A percentile compares a stretch with the other conserved stretches of the same genome.
Evolutionary conservation across 2,113 vertebrate genomes (phyloP).

Genomic region (Oxyura jamaicensis): DNA sequence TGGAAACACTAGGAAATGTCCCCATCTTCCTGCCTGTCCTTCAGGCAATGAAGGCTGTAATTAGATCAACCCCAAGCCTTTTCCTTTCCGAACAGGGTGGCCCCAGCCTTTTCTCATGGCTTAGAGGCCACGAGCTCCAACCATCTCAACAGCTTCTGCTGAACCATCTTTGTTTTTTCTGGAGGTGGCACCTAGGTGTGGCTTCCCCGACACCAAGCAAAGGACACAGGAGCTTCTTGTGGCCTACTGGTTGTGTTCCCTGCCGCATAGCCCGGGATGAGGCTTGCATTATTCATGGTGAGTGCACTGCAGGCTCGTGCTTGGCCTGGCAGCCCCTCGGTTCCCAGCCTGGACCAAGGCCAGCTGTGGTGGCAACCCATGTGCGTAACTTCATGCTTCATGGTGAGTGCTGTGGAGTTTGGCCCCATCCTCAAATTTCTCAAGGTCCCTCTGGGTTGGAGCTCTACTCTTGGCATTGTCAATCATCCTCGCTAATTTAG

Average conservation of each 20-base stretch:
- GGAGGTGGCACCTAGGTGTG: background rate
- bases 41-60: background rate
- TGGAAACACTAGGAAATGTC: fast-evolving
- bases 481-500: background rate
- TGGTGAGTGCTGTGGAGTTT: background rate
- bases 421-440: background rate
- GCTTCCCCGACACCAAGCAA: background rate
- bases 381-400: background rate
- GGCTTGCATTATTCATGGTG: background rate
- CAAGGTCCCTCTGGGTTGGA: background rate
- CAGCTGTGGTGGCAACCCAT: background rate
- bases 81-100: background rate
- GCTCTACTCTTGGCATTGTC: background rate
- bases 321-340: background rate
- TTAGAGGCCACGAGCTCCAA: background rate
- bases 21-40: background rate
- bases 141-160: background rate
- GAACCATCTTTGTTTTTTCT: background rate
- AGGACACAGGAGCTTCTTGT: background rate
- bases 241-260: background rate
- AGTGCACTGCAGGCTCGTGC: background rate
- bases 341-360: background rate
- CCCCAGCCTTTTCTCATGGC: background rate
- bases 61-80: background rate
- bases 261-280: background rate